phyloP scores from a whole-genome alignment of 1,140 invertebrate genomes.

The Drosophila paulistorum region DNA sequence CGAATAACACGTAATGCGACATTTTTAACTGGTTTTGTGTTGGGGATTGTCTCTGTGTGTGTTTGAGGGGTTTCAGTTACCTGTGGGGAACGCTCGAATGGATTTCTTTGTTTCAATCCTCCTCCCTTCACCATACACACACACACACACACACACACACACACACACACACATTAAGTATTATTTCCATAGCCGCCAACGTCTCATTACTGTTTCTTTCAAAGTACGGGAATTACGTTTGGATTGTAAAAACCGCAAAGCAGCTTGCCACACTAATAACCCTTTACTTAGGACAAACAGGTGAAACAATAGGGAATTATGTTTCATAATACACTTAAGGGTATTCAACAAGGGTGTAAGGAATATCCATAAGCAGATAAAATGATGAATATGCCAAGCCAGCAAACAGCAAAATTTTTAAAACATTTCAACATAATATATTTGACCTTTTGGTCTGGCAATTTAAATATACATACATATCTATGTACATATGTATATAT shows the following conservation, averaged over 20 bases:
- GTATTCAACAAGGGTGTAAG: neutral
- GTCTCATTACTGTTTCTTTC: too few relatives aligned
- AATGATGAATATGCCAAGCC: neutral
- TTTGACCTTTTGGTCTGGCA: too few relatives aligned
- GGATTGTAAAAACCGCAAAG: conserved; percentile 35
- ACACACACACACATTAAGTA: neutral
- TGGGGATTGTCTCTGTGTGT: conserved; percentile 16
- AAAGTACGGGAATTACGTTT: conserved; percentile 8
- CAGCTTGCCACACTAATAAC: conserved; percentile 16
- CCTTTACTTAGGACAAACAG: neutral
- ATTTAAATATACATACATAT: too few relatives aligned
- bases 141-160: too few relatives aligned
- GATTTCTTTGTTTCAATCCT: neutral
- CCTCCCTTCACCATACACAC: neutral
- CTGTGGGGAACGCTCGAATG: neutral
- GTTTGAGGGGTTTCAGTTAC: neutral
- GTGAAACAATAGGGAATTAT: conserved; percentile 10
- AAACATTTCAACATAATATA: neutral
- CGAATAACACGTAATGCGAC: conserved; percentile 5
- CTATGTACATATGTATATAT: too few relatives aligned
- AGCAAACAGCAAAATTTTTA: neutral
- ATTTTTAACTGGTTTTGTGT: conserved; percentile 21
- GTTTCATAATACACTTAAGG: conserved; percentile 3
- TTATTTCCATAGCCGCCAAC: neutral
- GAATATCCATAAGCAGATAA: neutral